Evolutionary conservation across 1,140 invertebrate genomes (phyloP).

Genomic region (Caenorhabditis latens): DNA sequence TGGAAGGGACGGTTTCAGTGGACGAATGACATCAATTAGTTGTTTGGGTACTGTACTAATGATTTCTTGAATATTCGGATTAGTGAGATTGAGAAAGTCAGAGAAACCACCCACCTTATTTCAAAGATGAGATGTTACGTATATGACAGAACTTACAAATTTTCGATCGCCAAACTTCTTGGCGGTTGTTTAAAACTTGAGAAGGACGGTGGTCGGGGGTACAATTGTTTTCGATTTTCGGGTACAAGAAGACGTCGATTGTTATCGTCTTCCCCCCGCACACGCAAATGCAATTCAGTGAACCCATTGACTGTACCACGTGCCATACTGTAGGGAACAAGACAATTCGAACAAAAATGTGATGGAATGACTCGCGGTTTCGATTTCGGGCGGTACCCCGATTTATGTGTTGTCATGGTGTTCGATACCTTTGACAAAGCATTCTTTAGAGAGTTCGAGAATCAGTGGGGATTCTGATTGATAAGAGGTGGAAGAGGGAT

Average conservation of each 20-base stretch:
- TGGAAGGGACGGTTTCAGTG: conserved; percentile 11
- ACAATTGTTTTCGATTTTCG: conserved; percentile 51
- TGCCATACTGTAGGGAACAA: conserved; percentile 35
- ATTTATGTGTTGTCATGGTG: conserved; percentile 22
- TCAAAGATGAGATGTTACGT: neutral
- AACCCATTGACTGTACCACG: conserved; percentile 16
- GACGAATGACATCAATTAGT: conserved; percentile 20
- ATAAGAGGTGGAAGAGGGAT: too few relatives aligned
- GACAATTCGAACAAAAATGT: conserved; percentile 29
- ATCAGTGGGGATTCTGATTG: neutral
- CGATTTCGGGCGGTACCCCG: neutral
- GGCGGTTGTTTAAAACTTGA: neutral
- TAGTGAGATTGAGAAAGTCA: neutral
- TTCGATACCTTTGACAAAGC: neutral
- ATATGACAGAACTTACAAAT: neutral
- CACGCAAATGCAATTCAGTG: conserved; percentile 22
- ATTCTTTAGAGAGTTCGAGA: neutral
- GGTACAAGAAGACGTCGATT: conserved; percentile 38
- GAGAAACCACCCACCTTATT: too few relatives aligned
- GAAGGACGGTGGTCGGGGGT: neutral
- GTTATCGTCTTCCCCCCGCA: neutral
- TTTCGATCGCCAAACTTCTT: conserved; percentile 31
- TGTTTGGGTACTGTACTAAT: neutral
- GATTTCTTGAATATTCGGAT: neutral
- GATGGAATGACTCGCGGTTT: conserved; percentile 6